A percentile compares a stretch with the other conserved stretches of the same genome.
Conservation (phyloP, 2,888 invertebrate species). For the Eumacrocentrus americanus region DNA sequence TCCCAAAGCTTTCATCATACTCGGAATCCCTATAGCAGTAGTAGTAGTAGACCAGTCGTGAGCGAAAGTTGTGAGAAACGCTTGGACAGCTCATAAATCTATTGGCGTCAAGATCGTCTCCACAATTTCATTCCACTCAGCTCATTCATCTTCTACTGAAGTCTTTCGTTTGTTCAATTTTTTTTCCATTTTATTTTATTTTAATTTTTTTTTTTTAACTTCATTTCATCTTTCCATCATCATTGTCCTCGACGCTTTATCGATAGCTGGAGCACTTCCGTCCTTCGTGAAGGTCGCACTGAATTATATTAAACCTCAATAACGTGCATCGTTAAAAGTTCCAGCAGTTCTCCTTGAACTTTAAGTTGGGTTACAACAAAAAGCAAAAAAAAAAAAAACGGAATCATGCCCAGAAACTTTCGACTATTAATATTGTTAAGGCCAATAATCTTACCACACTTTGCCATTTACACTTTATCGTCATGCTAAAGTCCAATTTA, state of each 20-base stretch:
- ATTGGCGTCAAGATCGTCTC: slow-evolving; percentile 13
- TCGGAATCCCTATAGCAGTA: too few species aligned
- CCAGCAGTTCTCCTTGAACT: background rate
- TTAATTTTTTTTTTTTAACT: background rate
- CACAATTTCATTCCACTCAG: slow-evolving; percentile 5
- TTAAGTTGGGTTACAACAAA: background rate
- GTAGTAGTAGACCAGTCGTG: background rate
- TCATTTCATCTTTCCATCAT: background rate
- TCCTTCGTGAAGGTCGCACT: background rate
- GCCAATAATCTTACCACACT: background rate
- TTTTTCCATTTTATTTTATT: background rate
- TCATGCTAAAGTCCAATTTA: background rate
- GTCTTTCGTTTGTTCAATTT: background rate
- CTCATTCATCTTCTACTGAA: slow-evolving; percentile 15
- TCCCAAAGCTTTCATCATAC: too few species aligned
- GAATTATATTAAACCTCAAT: background rate
- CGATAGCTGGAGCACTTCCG: background rate
- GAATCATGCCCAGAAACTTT: background rate
- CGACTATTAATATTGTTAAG: background rate
- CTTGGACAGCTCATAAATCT: slow-evolving; percentile 16
- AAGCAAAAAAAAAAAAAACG: background rate
- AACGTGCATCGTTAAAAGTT: background rate
- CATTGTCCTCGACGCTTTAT: background rate
- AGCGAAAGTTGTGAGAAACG: background rate
- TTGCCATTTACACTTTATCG: background rate